Conservation (phyloP, 2,888 invertebrate species). For the Clusia tigrina region DNA sequence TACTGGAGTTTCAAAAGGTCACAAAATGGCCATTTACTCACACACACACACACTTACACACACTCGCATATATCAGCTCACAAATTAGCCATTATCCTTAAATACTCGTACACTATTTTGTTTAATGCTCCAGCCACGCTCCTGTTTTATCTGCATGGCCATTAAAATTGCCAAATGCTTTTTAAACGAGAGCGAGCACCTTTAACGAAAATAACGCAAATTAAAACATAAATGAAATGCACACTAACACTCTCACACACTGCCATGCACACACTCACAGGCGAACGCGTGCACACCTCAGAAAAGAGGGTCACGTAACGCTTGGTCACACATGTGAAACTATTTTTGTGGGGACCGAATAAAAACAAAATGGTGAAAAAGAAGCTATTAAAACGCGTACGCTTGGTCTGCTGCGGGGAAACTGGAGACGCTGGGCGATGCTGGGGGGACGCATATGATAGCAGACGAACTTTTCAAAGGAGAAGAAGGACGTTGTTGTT, state of each 20-base stretch:
- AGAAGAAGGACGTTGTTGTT: too few species aligned
- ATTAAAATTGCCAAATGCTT: not conserved
- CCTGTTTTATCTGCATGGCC: too few species aligned
- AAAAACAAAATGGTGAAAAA: not conserved
- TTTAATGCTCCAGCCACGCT: too few species aligned
- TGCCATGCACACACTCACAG: not conserved
- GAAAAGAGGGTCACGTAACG: too few species aligned
- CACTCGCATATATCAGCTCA: too few species aligned
- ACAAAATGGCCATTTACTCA: too few species aligned
- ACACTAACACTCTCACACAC: not conserved
- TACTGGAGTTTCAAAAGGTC: too few species aligned
- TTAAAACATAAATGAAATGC: constrained; percentile 4
- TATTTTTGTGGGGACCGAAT: not conserved
- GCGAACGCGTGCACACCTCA: not conserved
- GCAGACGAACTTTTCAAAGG: not conserved
- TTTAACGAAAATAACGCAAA: not conserved
- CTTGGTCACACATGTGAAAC: not conserved
- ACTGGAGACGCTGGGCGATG: not conserved
- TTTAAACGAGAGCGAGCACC: not conserved
- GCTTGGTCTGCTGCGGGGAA: not conserved
- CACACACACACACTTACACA: too few species aligned
- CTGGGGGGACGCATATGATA: not conserved
- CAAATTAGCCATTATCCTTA: too few species aligned
- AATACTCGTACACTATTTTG: too few species aligned
- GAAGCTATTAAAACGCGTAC: not conserved